These are phyloP conservation scores for Stictocephala bisonia DNA, from an alignment of 2,888 invertebrate genomes.

Conservation along the genomic window DNA sequence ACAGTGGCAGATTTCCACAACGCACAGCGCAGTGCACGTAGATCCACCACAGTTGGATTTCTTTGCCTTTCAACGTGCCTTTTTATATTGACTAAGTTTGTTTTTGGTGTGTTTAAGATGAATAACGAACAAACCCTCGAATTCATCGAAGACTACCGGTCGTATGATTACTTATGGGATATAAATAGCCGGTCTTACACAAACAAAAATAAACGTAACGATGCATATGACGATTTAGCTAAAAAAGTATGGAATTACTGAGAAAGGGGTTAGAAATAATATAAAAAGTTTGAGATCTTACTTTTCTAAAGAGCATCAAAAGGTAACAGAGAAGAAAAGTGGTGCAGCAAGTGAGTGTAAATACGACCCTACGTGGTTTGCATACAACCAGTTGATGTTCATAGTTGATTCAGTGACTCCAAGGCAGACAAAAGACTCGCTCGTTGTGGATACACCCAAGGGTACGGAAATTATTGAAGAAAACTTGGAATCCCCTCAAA, in stretches of 20 bases:
- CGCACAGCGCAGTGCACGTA: too few species aligned
- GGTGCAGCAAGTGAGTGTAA: constrained; percentile 46
- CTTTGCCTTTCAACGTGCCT: too few species aligned
- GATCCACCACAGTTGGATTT: too few species aligned
- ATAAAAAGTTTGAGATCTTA: constrained; percentile 47
- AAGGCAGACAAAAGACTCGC: constrained; percentile 44
- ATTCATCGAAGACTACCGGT: background rate
- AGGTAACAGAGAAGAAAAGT: constrained; percentile 37
- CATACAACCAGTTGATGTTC: constrained; percentile 45
- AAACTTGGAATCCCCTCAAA: too few species aligned
- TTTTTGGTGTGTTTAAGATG: too few species aligned
- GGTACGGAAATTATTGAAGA: too few species aligned
- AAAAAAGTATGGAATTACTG: constrained; percentile 41
- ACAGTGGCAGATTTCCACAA: too few species aligned
- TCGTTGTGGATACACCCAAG: background rate
- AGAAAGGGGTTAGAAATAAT: constrained; percentile 36
- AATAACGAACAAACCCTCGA: too few species aligned
- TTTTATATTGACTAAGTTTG: too few species aligned
- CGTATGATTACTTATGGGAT: constrained; percentile 13
- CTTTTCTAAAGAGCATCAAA: constrained; percentile 49
- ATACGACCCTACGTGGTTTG: constrained; percentile 40
- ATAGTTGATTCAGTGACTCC: constrained; percentile 42
- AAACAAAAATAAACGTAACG: constrained; percentile 24
- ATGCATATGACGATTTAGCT: background rate
- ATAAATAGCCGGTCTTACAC: background rate